Conservation (phyloP, 2,888 invertebrate genomes). For the Helicoverpa assulta region DNA sequence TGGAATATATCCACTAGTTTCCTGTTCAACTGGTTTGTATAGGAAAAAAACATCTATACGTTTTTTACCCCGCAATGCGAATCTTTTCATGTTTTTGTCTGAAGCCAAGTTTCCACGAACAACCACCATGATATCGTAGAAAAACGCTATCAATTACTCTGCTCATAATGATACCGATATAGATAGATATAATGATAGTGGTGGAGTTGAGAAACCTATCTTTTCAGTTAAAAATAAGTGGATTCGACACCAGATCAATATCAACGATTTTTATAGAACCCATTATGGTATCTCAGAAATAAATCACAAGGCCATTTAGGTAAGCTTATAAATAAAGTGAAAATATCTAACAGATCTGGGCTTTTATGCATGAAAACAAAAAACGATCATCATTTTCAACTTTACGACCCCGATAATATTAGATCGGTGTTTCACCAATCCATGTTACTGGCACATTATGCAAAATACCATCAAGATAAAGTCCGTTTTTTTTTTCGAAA, state of each 20-base stretch:
- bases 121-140: neutral
- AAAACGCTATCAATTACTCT: neutral
- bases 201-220: neutral
- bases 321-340: conserved; percentile 5
- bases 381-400: conserved; percentile 34
- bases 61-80: conserved; percentile 48
- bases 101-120: conserved; percentile 4
- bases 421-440: conserved; percentile 18
- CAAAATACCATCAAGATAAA: neutral
- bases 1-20: conserved; percentile 21
- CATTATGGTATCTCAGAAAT: conserved; percentile 13
- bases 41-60: conserved; percentile 29
- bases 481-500: conserved; percentile 15
- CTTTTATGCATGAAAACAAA: conserved; percentile 37
- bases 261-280: conserved; percentile 25
- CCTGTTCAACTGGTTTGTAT: conserved; percentile 16
- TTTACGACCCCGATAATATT: conserved; percentile 33
- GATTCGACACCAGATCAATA: neutral
- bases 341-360: conserved; percentile 18
- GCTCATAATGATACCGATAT: neutral
- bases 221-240: neutral
- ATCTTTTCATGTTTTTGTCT: conserved; percentile 35
- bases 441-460: neutral
- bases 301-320: conserved; percentile 17
- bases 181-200: no score